phyloP scores from a whole-genome alignment of 2,888 invertebrate genomes.

The Diarsia brunnea region DNA sequence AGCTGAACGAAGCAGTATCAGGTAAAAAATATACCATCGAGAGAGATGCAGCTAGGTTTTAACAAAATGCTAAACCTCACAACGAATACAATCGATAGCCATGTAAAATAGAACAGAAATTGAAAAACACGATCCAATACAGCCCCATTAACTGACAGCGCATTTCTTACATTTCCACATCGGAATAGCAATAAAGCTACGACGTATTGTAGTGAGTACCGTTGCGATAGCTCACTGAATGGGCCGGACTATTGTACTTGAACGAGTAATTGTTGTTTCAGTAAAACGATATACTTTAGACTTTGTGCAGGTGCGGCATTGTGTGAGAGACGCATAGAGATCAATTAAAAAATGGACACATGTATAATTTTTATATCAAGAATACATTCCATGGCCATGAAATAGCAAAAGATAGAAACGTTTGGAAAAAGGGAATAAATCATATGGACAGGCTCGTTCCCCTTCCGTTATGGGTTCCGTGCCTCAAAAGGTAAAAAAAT shows the following conservation, averaged over 20 bases:
- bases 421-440: neutral
- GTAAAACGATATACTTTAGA: conserved; percentile 41
- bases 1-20: neutral
- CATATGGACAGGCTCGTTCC: neutral
- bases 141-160: conserved; percentile 18
- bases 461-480: too few species aligned
- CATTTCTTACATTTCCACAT: conserved; percentile 43
- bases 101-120: conserved; percentile 31
- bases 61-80: neutral
- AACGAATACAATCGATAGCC: neutral
- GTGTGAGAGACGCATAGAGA: neutral
- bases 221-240: conserved; percentile 45
- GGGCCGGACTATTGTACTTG: conserved; percentile 35
- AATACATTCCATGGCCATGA: neutral
- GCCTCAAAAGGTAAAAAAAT: too few species aligned
- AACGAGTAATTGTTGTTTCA: conserved; percentile 56
- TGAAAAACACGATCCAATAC: conserved; percentile 47
- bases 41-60: too few species aligned
- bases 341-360: neutral
- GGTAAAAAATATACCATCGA: neutral
- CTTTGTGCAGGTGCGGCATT: conserved; percentile 17
- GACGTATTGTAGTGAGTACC: conserved; percentile 40
- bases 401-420: neutral
- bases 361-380: conserved; percentile 1
- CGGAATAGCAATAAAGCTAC: conserved; percentile 50